These are phyloP conservation scores for Erebia epiphron DNA, from an alignment of 2,888 invertebrate species.

Conservation along the genomic window DNA sequence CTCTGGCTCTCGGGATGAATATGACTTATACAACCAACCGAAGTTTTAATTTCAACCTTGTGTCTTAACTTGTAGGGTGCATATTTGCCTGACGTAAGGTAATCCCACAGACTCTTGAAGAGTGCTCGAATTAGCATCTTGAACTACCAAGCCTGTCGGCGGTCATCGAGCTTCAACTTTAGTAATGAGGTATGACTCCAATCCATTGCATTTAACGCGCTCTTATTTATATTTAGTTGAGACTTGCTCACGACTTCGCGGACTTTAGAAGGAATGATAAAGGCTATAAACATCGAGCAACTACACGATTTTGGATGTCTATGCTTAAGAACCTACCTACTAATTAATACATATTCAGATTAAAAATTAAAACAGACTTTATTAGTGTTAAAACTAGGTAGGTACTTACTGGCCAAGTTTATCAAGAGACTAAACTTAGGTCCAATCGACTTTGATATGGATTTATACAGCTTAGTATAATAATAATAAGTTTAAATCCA, in stretches of 20 bases:
- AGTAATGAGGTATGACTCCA: conserved; percentile 78
- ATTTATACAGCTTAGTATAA: too few species aligned
- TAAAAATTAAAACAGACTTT: too few species aligned
- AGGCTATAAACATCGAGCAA: conserved; percentile 1
- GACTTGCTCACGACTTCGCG: conserved; percentile 27
- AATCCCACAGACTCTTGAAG: conserved; percentile 49
- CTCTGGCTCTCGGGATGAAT: conserved; percentile 44
- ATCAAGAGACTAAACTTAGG: too few species aligned
- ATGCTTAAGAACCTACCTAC: too few species aligned
- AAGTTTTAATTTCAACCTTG: conserved; percentile 45
- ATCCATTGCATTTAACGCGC: conserved; percentile 56
- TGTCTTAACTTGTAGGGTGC: conserved; percentile 31
- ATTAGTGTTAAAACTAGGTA: too few species aligned
- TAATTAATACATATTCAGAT: too few species aligned
- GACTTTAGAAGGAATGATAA: conserved; percentile 6
- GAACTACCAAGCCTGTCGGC: conserved; percentile 67
- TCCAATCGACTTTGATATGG: too few species aligned
- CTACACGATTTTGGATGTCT: neutral
- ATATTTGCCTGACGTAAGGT: conserved; percentile 30
- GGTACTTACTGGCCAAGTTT: too few species aligned
- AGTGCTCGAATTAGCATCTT: conserved; percentile 55
- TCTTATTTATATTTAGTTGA: conserved; percentile 34
- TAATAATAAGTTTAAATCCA: too few species aligned
- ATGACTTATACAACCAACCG: conserved; percentile 28
- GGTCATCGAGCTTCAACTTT: conserved; percentile 74